These are phyloP conservation scores for Scytalopus superciliaris DNA, from an alignment of 2,113 vertebrate species.

Conservation along the genomic window DNA sequence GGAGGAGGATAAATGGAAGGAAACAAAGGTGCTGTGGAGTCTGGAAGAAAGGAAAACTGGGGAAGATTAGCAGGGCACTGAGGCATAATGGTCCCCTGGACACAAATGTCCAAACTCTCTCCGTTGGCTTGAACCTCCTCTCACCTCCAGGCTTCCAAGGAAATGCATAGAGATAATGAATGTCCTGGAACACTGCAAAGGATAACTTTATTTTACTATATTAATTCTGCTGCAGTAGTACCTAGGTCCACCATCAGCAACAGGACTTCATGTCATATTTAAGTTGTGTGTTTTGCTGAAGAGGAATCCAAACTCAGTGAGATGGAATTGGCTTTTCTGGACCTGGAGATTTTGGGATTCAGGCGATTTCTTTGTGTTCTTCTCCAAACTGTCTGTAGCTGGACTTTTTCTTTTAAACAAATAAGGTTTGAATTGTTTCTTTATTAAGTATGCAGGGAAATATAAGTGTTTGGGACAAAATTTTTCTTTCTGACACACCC, in stretches of 20 bases:
- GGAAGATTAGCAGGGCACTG: slow-evolving; percentile 26
- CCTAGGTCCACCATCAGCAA: not conserved
- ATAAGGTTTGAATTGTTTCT: not conserved
- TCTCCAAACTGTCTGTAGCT: not conserved
- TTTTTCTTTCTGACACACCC: slow-evolving; percentile 53
- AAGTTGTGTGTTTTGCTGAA: not conserved
- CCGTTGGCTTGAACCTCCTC: not conserved
- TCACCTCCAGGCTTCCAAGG: not conserved
- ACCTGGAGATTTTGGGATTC: not conserved
- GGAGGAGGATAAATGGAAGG: slow-evolving; percentile 50
- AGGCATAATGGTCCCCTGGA: slow-evolving; percentile 3
- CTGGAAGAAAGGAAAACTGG: slow-evolving; percentile 48
- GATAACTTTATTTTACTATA: not conserved
- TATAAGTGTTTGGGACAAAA: not conserved
- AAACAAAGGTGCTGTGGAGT: slow-evolving; percentile 70
- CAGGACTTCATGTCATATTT: not conserved
- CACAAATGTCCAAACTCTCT: not conserved
- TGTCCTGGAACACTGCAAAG: accelerated
- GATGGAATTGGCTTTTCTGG: not conserved
- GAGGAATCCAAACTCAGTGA: not conserved
- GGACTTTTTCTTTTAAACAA: not conserved
- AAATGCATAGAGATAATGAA: not conserved
- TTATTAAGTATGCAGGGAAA: not conserved
- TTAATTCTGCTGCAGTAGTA: not conserved
- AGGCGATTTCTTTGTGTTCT: not conserved